These are phyloP conservation scores for Lepus timidus DNA, from an alignment of 2,113 vertebrate genomes.

Conservation along the genomic window DNA sequence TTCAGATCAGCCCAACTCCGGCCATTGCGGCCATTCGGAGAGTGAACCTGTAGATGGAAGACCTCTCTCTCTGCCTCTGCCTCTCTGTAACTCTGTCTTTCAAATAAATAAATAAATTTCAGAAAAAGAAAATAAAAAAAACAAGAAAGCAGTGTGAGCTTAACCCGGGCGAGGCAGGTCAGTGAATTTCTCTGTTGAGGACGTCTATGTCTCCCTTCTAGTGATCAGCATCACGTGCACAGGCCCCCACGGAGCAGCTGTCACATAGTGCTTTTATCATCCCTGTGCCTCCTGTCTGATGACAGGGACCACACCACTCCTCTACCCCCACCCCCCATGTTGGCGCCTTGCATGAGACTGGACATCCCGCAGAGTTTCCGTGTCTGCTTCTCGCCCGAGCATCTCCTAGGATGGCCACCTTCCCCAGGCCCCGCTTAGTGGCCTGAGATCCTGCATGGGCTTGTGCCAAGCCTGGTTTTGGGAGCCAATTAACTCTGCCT, in stretches of 20 bases:
- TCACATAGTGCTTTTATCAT: background rate
- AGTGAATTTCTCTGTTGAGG: too few species aligned
- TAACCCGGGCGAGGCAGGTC: fast-evolving
- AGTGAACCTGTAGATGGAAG: too few species aligned
- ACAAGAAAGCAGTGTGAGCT: background rate
- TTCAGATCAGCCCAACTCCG: too few species aligned
- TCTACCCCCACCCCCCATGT: too few species aligned
- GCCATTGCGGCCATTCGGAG: too few species aligned
- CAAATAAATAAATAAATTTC: too few species aligned
- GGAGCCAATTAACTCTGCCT: constrained; percentile 76
- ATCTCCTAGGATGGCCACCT: background rate
- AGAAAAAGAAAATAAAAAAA: too few species aligned
- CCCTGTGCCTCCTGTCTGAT: fast-evolving
- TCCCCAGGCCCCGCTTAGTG: background rate
- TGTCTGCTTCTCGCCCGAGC: background rate
- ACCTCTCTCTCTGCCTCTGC: too few species aligned
- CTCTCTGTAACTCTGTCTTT: too few species aligned
- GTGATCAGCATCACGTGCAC: background rate
- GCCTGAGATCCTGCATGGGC: background rate
- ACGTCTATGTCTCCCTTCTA: background rate
- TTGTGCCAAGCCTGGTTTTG: constrained; percentile 75
- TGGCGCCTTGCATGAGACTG: background rate
- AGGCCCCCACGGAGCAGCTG: background rate
- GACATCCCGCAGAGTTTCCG: fast-evolving
- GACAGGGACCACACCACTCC: background rate